These are phyloP conservation scores for Neuroterus valhalla DNA, from an alignment of 1,140 invertebrate species.

Conservation along the genomic window DNA sequence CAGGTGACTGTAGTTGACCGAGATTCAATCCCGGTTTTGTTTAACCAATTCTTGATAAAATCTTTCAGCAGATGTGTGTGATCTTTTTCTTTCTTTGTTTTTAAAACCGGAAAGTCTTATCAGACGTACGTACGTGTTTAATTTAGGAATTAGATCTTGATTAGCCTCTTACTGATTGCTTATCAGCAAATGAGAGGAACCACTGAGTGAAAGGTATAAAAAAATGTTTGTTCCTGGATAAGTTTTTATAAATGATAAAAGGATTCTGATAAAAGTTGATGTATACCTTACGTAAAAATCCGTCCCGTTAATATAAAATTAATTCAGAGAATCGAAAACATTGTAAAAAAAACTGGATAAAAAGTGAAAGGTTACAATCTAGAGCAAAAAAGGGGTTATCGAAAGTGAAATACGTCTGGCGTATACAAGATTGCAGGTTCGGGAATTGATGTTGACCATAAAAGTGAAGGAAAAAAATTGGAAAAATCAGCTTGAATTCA, in stretches of 20 bases:
- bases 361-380: conserved; percentile 15
- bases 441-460: background rate
- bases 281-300: conserved; percentile 7
- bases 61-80: conserved; percentile 43
- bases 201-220: background rate
- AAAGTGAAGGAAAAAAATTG: background rate
- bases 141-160: background rate
- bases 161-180: background rate
- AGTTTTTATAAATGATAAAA: background rate
- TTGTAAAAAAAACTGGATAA: conserved; percentile 1
- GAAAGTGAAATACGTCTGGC: conserved; percentile 15
- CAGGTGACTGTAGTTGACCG: conserved; percentile 53
- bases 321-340: background rate
- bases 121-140: background rate
- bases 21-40: conserved; percentile 52
- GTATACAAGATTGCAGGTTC: background rate
- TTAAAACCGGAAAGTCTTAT: background rate
- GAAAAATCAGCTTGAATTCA: background rate
- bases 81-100: conserved; percentile 27
- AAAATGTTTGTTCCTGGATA: background rate
- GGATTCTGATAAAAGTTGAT: background rate
- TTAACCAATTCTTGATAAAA: conserved; percentile 23
- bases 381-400: conserved; percentile 16
- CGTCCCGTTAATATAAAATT: conserved; percentile 13
- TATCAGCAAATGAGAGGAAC: conserved; percentile 4